phyloP scores from a whole-genome alignment of 2,113 vertebrate species.

The Cettia cetti region DNA sequence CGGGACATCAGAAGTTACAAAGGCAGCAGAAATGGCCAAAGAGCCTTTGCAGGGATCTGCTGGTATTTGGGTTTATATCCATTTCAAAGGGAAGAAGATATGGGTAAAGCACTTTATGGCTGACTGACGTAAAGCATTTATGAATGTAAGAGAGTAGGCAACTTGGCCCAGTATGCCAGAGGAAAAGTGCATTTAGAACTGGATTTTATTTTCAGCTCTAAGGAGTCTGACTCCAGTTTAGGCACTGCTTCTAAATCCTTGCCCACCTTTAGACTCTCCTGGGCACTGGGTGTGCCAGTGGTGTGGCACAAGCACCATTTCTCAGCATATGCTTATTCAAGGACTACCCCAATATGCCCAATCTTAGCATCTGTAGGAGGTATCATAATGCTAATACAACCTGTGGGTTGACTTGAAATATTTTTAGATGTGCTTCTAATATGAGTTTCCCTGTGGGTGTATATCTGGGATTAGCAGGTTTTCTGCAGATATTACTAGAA shows the following conservation, averaged over 20 bases:
- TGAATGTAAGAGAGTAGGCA: neutral
- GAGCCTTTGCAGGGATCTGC: neutral
- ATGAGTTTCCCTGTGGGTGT: neutral
- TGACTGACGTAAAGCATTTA: neutral
- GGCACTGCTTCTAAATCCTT: neutral
- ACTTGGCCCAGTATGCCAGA: neutral
- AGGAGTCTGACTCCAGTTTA: neutral
- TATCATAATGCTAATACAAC: neutral
- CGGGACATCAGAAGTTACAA: neutral
- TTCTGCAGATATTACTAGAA: neutral
- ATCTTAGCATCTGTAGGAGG: neutral
- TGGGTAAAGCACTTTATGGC: neutral
- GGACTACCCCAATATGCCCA: neutral
- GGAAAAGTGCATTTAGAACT: neutral
- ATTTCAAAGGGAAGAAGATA: conserved; percentile 16
- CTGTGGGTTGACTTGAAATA: neutral
- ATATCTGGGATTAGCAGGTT: neutral
- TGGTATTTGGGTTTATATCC: neutral
- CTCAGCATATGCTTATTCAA: neutral
- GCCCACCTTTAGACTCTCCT: neutral
- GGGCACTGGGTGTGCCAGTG: neutral
- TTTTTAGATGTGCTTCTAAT: neutral
- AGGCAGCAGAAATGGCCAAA: neutral
- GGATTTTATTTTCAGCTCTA: neutral
- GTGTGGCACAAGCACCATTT: neutral